Percentiles rank a stretch among this genome's conserved stretches.
These are phyloP conservation scores for Diploptera punctata DNA, from an alignment of 2,888 invertebrate genomes.

Conservation along the genomic window DNA sequence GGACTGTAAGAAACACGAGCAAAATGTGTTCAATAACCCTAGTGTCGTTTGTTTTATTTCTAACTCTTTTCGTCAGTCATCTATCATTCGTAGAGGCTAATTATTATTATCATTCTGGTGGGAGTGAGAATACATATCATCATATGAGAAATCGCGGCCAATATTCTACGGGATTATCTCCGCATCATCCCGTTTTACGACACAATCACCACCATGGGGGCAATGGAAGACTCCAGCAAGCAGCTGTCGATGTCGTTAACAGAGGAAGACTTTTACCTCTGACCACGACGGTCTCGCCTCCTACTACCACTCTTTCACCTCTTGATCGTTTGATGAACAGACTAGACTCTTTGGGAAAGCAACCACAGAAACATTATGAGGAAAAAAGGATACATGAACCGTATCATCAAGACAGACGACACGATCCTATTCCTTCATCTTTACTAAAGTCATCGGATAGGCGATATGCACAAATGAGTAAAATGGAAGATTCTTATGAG, in stretches of 20 bases:
- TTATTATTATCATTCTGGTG: background rate
- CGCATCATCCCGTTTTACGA: background rate
- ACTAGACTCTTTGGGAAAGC: background rate
- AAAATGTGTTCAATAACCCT: background rate
- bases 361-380: background rate
- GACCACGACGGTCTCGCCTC: background rate
- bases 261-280: background rate
- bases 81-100: background rate
- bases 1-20: too few relatives aligned
- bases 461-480: background rate
- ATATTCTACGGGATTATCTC: background rate
- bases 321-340: conserved; percentile 1
- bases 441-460: conserved; percentile 1
- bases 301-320: background rate
- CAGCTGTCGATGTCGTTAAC: conserved; percentile 10
- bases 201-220: background rate
- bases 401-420: background rate
- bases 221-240: background rate
- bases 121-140: background rate
- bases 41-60: background rate
- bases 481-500: background rate
- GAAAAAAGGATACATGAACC: too few relatives aligned
- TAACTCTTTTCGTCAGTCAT: background rate
- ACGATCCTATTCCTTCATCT: background rate
- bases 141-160: background rate